A percentile compares a stretch with the other conserved stretches of the same genome.
Evolutionary conservation across 37 sponge, comb jelly and placozoan genomes (phyloP).

Genomic region (Cladorhizidae sp.): DNA sequence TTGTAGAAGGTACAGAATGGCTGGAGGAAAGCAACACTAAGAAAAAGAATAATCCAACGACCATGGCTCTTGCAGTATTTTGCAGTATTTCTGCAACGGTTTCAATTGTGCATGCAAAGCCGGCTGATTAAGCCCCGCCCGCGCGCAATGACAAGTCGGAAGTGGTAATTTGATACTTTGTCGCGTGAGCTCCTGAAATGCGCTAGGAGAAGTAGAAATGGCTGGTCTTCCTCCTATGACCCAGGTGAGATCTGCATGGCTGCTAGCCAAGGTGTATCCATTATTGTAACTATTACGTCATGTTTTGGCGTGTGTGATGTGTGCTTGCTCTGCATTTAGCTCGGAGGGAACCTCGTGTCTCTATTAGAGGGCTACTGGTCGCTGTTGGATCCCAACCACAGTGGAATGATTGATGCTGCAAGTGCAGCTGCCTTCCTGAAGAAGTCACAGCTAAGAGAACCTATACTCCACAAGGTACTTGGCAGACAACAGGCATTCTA

Average conservation of each 20-base stretch:
- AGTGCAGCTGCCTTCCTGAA: slow-evolving; percentile 75
- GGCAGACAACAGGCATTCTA: not conserved
- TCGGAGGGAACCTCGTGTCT: slow-evolving; percentile 51
- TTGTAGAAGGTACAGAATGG: not conserved
- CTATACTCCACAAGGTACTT: slow-evolving; percentile 69
- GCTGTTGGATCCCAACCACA: slow-evolving; percentile 49
- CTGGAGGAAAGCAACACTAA: too few species aligned
- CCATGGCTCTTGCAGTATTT: too few species aligned
- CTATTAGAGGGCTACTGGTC: slow-evolving; percentile 73
- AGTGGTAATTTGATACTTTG: too few species aligned
- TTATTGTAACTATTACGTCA: not conserved
- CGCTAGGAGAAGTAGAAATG: not conserved
- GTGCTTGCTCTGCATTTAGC: slow-evolving; percentile 44
- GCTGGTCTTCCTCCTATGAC: slow-evolving; percentile 44
- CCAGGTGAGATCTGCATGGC: slow-evolving; percentile 18
- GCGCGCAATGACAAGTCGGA: too few species aligned
- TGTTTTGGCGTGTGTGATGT: too few species aligned
- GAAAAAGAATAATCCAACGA: too few species aligned
- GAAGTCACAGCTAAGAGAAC: slow-evolving; percentile 69
- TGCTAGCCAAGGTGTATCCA: not conserved
- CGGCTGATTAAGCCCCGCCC: too few species aligned
- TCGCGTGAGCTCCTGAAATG: too few species aligned
- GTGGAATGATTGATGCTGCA: slow-evolving; percentile 52
- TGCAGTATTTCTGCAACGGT: too few species aligned
- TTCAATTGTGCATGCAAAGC: too few species aligned